phyloP scores from a whole-genome alignment of 2,888 invertebrate species.

The Melanotus villosus region DNA sequence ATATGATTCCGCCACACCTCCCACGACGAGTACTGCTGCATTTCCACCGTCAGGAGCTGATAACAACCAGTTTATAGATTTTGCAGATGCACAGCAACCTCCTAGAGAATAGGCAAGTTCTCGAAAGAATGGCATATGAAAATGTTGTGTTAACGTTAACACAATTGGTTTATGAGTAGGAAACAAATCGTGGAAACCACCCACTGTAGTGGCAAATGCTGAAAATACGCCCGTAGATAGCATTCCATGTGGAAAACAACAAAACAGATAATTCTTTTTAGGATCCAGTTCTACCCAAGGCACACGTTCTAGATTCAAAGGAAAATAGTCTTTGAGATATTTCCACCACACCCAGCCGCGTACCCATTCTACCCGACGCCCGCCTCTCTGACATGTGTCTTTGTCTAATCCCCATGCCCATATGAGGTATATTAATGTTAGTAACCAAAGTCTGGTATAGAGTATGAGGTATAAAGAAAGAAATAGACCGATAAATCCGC shows the following conservation, averaged over 20 bases:
- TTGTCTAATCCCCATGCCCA: constrained; percentile 76
- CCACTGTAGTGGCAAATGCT: constrained; percentile 82
- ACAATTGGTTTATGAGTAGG: constrained; percentile 69
- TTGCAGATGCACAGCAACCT: constrained; percentile 73
- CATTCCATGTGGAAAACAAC: constrained; percentile 86
- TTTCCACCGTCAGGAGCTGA: constrained; percentile 71
- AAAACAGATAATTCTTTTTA: constrained; percentile 86
- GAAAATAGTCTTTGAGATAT: constrained; percentile 88
- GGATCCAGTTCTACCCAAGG: constrained; percentile 89
- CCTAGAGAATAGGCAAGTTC: constrained; percentile 77
- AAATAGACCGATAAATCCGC: constrained; percentile 71
- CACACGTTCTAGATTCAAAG: constrained; percentile 85
- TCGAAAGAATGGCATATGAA: constrained; percentile 80
- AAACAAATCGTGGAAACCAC: constrained; percentile 68
- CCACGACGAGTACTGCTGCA: constrained; percentile 84
- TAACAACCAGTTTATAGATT: constrained; percentile 78
- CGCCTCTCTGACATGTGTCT: constrained; percentile 72
- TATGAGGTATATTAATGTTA: constrained; percentile 73
- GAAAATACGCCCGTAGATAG: constrained; percentile 85
- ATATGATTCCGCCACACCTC: constrained; percentile 91
- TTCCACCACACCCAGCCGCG: constrained; percentile 80
- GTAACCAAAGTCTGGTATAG: constrained; percentile 72
- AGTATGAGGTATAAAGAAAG: constrained; percentile 73
- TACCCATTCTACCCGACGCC: constrained; percentile 68
- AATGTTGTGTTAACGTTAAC: constrained; percentile 77